Evolutionary conservation across 2,888 invertebrate genomes (phyloP), one percentile per base, ranked within the genome.

Genomic region (Acanthopleura granulata): DNA sequence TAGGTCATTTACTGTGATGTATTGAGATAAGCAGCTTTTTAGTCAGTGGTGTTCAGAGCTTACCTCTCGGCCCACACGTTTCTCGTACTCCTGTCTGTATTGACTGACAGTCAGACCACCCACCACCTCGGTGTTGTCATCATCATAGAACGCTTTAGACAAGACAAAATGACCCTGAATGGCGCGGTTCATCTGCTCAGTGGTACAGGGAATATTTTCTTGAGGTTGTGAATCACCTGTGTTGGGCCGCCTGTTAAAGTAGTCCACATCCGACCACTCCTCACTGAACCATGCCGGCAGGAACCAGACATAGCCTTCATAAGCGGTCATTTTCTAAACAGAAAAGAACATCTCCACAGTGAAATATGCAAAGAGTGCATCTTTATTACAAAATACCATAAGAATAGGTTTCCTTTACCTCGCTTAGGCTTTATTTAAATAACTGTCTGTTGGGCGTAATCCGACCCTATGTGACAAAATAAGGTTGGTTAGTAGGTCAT

Each of bases 251-350:
- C 81, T 81, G 80, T 91, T 90, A 78, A 87, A 86, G 74, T 88
- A 89, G 78, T 93, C 92, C 0, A 93, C 93, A 80, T 93, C 91
- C 85, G 92, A 93, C 94, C 94, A 94, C 79, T 92, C 83, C 9
- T 79, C 76, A 0, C 87, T 79, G 74, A 88, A 89, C 94, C 95
- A 94, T 51, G 93, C 92, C 0, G 97, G 96, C 75, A 97, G 91
- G 87, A 97, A 95, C 97, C 97, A 97, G 1, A 95, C 94, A 89
- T 94, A 95, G 61, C 95, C 95, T 81, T 94, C 90, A 30, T 85
- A 79, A 4, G 88, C 86, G 49, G 91, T 91, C 91, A 91, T 91
- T 71, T 85, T 85, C 91, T 91, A 82, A n/a, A 83, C 81, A n/a
- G 49, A 25, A 75, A 27, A 22, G 50, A 14, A 66, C 25, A 12